Percentiles rank a stretch among this genome's conserved stretches.
Evolutionary conservation across 1,140 invertebrate genomes (phyloP).

Genomic region (Listronotus oregonensis): DNA sequence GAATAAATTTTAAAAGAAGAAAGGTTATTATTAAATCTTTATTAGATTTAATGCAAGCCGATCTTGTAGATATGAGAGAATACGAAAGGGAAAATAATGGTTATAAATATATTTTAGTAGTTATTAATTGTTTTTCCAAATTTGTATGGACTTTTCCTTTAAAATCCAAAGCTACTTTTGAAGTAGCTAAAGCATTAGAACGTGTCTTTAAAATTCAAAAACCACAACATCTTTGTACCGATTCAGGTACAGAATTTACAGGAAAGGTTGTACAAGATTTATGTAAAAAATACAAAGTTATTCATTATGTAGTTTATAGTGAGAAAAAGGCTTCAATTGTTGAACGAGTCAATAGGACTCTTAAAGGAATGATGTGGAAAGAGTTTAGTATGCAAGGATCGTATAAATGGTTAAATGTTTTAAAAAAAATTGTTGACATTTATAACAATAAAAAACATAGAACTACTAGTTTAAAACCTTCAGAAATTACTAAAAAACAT

Average conservation of each 20-base stretch:
- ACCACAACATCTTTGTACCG: slow-evolving; percentile 43
- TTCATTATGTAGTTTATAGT: slow-evolving; percentile 52
- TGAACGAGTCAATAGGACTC: slow-evolving; percentile 56
- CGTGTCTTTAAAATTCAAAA: not conserved
- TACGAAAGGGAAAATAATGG: not conserved
- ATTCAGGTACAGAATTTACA: slow-evolving; percentile 52
- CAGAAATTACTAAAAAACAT: slow-evolving; percentile 33
- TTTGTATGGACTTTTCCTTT: too few species aligned
- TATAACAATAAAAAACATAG: slow-evolving; percentile 53
- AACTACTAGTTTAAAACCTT: slow-evolving; percentile 48
- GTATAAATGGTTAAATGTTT: slow-evolving; percentile 48
- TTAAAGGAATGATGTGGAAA: slow-evolving; percentile 55
- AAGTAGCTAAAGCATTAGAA: too few species aligned
- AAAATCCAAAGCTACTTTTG: too few species aligned
- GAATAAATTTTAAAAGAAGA: not conserved
- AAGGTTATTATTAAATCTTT: not conserved
- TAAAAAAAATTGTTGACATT: slow-evolving; percentile 44
- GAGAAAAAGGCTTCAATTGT: slow-evolving; percentile 54
- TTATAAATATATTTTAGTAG: too few species aligned
- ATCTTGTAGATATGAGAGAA: not conserved
- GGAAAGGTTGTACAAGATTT: slow-evolving; percentile 44
- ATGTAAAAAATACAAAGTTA: slow-evolving; percentile 48
- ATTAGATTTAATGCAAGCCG: slow-evolving; percentile 5
- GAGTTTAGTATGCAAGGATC: slow-evolving; percentile 50
- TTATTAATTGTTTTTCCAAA: too few species aligned